Evolutionary conservation across 2,888 invertebrate genomes (phyloP).

Genomic region (Conus canariensis): DNA sequence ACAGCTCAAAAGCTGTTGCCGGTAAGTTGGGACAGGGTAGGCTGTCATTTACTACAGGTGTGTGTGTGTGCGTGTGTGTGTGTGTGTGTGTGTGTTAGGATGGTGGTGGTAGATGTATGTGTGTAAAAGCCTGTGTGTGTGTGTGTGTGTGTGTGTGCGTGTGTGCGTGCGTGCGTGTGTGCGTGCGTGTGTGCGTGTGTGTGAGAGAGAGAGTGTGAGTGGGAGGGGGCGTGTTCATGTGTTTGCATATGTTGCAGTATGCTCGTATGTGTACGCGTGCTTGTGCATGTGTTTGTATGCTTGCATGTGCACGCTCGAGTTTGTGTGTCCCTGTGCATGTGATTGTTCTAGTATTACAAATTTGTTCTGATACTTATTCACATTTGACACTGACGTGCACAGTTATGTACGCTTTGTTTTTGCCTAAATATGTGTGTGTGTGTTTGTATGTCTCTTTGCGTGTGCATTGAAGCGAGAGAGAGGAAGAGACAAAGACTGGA

Average conservation of each 20-base stretch:
- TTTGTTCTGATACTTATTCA: too few relatives aligned
- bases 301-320: background rate
- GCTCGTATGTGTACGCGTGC: conserved; percentile 37
- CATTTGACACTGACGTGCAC: too few relatives aligned
- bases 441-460: too few relatives aligned
- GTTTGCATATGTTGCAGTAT: conserved; percentile 24
- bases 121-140: background rate
- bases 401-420: too few relatives aligned
- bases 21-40: background rate
- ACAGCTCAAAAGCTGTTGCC: background rate
- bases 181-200: background rate
- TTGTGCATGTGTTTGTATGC: conserved; percentile 22
- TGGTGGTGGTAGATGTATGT: too few relatives aligned
- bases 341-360: too few relatives aligned
- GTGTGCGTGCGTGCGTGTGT: conserved; percentile 21
- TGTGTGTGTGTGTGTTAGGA: background rate
- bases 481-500: too few relatives aligned
- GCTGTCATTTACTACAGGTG: background rate
- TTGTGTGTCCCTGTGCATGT: background rate
- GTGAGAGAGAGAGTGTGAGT: background rate
- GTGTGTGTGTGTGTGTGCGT: conserved; percentile 13
- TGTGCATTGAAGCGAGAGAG: too few relatives aligned
- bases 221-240: conserved; percentile 12
- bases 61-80: background rate
- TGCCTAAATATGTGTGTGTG: too few relatives aligned